Percentiles rank a stretch among this genome's conserved stretches.
phyloP scores from a whole-genome alignment of 1,140 invertebrate species.

The Drosophila pseudoobscura region DNA sequence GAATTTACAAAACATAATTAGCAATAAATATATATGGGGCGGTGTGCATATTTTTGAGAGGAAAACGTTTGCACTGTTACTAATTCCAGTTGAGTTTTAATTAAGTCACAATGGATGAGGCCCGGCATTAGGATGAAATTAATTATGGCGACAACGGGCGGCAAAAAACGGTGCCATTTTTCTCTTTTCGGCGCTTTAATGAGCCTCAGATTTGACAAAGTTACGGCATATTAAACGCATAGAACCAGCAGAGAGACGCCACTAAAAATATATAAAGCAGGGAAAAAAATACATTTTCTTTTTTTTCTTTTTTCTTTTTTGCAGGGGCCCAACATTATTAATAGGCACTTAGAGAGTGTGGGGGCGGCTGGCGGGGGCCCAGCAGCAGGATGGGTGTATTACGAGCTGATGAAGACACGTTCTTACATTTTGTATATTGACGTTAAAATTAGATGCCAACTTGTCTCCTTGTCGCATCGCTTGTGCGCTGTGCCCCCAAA shows the following conservation, averaged over 20 bases:
- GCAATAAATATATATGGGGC: conserved; percentile 10
- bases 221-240: conserved; percentile 76
- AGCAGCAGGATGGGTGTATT: conserved; percentile 40
- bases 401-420: conserved; percentile 78
- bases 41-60: conserved; percentile 10
- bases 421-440: conserved; percentile 80
- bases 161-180: conserved; percentile 37
- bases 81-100: conserved; percentile 59
- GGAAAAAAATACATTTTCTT: conserved; percentile 38
- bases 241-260: conserved; percentile 48
- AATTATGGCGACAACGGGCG: conserved; percentile 47
- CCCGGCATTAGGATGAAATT: conserved; percentile 60
- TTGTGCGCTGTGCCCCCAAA: conserved; percentile 21
- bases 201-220: conserved; percentile 72
- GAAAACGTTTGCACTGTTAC: conserved; percentile 37
- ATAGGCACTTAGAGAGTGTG: conserved; percentile 71
- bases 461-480: conserved; percentile 39
- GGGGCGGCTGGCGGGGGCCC: neutral
- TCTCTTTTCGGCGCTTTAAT: conserved; percentile 56
- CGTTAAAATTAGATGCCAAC: conserved; percentile 81
- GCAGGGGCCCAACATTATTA: conserved; percentile 62
- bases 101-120: conserved; percentile 63
- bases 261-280: conserved; percentile 74
- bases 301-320: neutral
- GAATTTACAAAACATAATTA: conserved; percentile 25